Conservation (phyloP, 2,113 vertebrate species). For the Rhynchomys soricoides region DNA sequence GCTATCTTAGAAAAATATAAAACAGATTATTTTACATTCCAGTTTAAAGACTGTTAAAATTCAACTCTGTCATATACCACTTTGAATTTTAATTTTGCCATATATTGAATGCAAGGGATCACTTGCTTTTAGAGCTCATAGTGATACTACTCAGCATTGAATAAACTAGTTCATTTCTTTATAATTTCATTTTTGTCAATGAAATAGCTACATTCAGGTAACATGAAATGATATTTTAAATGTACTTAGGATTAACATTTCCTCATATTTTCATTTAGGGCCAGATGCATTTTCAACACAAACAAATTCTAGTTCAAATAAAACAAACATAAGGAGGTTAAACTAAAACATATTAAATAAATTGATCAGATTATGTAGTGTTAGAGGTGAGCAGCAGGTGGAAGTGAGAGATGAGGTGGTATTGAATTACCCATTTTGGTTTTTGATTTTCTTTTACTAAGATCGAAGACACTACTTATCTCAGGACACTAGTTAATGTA, state of each 20-base stretch:
- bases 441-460: background rate
- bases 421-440: background rate
- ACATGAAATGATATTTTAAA: background rate
- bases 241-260: background rate
- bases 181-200: background rate
- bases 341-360: background rate
- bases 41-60: conserved; percentile 40
- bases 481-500: background rate
- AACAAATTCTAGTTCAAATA: background rate
- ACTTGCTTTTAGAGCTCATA: background rate
- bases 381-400: background rate
- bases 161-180: background rate
- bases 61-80: background rate
- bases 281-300: background rate
- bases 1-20: conserved; percentile 61
- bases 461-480: background rate
- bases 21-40: conserved; percentile 55
- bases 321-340: background rate
- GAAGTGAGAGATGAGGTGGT: background rate
- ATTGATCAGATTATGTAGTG: background rate
- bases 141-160: background rate
- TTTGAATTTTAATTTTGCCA: conserved; percentile 20
- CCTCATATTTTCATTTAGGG: background rate
- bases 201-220: background rate
- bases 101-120: background rate